Evolutionary conservation across 1,140 invertebrate species (phyloP).

Genomic region (Caenorhabditis tropicalis): DNA sequence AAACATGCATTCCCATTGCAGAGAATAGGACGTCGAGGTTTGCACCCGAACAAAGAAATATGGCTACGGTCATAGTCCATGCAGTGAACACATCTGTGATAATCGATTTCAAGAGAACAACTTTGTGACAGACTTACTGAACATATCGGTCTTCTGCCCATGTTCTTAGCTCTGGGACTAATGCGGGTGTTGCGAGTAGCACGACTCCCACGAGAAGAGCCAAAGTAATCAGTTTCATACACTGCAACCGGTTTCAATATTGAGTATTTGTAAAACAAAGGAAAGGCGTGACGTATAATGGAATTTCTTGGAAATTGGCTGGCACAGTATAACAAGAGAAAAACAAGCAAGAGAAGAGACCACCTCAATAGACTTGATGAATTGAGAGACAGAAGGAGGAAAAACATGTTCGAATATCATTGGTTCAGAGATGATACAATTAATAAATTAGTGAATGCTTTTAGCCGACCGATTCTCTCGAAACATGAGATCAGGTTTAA

Average conservation of each 20-base stretch:
- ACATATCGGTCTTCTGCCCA: not conserved
- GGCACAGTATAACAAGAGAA: not conserved
- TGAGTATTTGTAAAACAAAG: not conserved
- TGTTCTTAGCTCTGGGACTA: not conserved
- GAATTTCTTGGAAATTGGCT: not conserved
- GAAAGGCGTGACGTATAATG: not conserved
- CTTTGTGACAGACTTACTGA: not conserved
- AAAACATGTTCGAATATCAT: not conserved
- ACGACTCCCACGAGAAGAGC: not conserved
- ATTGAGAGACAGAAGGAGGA: not conserved
- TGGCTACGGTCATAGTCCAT: constrained; percentile 3
- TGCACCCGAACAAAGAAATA: not conserved
- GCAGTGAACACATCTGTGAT: constrained; percentile 4
- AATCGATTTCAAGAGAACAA: not conserved
- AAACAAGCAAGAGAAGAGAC: not conserved
- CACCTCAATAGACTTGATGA: not conserved
- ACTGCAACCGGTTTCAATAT: not conserved
- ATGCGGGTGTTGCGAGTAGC: not conserved
- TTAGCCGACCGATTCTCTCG: not conserved
- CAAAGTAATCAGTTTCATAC: not conserved
- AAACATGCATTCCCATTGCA: constrained; percentile 8
- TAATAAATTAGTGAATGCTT: not conserved
- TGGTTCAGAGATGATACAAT: not conserved
- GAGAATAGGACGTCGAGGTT: not conserved
- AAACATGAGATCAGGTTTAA: not conserved